Conservation (phyloP, 1,140 invertebrate species). For the Drosophila lacertosa region DNA sequence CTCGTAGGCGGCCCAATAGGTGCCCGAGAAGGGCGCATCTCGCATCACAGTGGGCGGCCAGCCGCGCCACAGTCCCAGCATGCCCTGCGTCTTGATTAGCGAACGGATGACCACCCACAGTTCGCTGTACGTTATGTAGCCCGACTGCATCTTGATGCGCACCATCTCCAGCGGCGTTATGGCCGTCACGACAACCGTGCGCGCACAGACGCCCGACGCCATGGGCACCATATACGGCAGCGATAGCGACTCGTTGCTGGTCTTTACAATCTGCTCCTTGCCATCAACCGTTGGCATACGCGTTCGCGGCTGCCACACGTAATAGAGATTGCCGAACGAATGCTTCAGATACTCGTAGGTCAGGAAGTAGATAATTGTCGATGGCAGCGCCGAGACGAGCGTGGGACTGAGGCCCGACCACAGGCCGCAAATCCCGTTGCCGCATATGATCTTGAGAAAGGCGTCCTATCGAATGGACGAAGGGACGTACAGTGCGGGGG, state of each 20-base stretch:
- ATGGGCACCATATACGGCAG: conserved; percentile 90
- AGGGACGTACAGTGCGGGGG: conserved; percentile 60
- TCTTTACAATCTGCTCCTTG: conserved; percentile 1
- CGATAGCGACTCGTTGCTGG: not conserved
- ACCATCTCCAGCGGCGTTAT: conserved; percentile 98
- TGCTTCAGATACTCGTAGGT: conserved; percentile 95
- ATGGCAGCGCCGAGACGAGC: conserved; percentile 96
- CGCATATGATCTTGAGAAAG: conserved; percentile 94
- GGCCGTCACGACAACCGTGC: conserved; percentile 92
- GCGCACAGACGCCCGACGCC: conserved; percentile 91
- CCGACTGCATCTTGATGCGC: conserved; percentile 99
- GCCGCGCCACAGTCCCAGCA: conserved; percentile 94
- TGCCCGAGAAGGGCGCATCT: conserved; percentile 98
- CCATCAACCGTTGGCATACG: not conserved
- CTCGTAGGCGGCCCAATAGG: conserved; percentile 98
- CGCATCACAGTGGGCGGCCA: conserved; percentile 94
- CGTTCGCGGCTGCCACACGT: conserved; percentile 85
- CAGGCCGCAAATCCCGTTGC: conserved; percentile 94
- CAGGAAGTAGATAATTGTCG: conserved; percentile 98
- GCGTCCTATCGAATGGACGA: conserved; percentile 90
- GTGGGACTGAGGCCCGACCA: conserved; percentile 99
- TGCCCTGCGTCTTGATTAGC: conserved; percentile 90
- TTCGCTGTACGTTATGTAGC: conserved; percentile 92
- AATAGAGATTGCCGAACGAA: conserved; percentile 86
- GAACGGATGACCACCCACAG: conserved; percentile 85